These are phyloP conservation scores for Branchipolynoe longqiensis DNA, from an alignment of 2,888 invertebrate genomes.

Conservation along the genomic window DNA sequence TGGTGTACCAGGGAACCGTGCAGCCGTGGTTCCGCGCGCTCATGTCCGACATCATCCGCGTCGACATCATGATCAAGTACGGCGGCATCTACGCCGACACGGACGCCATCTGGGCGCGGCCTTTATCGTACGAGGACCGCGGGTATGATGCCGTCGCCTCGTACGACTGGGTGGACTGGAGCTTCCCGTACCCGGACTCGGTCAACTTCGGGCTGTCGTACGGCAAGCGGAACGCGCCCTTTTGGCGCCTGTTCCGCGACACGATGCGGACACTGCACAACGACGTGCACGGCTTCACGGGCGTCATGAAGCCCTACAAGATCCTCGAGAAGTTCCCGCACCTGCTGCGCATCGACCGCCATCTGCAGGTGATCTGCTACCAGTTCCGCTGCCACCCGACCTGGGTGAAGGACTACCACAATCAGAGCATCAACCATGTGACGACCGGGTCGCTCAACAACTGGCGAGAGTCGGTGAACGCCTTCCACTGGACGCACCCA, in stretches of 20 bases:
- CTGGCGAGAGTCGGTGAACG: conserved; percentile 72
- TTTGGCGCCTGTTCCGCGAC: conserved; percentile 69
- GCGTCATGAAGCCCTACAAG: conserved; percentile 70
- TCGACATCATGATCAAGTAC: conserved; percentile 77
- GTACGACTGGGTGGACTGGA: conserved; percentile 76
- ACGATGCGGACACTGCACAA: conserved; percentile 69
- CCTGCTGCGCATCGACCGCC: conserved; percentile 73
- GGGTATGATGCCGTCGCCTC: conserved; percentile 76
- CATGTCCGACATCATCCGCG: conserved; percentile 77
- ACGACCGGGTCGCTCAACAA: conserved; percentile 71
- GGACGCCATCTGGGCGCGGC: conserved; percentile 78
- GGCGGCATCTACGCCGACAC: conserved; percentile 80
- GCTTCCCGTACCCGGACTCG: conserved; percentile 69
- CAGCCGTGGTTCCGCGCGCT: conserved; percentile 71
- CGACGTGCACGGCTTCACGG: conserved; percentile 68
- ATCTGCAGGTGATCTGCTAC: conserved; percentile 77
- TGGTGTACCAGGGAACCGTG: conserved; percentile 54
- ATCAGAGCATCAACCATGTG: conserved; percentile 70
- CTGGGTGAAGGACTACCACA: conserved; percentile 73
- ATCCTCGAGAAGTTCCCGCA: conserved; percentile 72
- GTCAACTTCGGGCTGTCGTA: conserved; percentile 70
- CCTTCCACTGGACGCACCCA: conserved; percentile 78
- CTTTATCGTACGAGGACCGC: conserved; percentile 70
- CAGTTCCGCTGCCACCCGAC: conserved; percentile 77
- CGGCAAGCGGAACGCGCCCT: conserved; percentile 69